A percentile compares a stretch with the other conserved stretches of the same genome.
These are phyloP conservation scores for Lamprologus ornatipinnis DNA, from an alignment of 2,113 vertebrate genomes.

Conservation along the genomic window DNA sequence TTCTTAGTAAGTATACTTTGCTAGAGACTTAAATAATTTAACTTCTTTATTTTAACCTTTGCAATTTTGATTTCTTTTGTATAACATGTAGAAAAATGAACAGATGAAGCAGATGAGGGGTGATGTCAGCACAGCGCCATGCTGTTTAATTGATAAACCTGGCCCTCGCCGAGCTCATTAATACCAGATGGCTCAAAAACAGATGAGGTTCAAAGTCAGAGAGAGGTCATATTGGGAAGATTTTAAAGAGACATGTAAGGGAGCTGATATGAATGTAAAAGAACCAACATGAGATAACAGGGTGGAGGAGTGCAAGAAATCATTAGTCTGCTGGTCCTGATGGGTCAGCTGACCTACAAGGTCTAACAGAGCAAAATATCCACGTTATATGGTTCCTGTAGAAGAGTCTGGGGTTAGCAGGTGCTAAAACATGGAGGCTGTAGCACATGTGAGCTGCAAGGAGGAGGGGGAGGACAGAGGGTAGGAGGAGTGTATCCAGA, in stretches of 20 bases:
- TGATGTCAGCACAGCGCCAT: slow-evolving; percentile 55
- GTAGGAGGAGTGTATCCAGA: not conserved
- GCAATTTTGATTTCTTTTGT: not conserved
- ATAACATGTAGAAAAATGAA: not conserved
- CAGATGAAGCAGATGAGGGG: slow-evolving; percentile 48
- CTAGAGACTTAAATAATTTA: not conserved
- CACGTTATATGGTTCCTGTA: slow-evolving; percentile 10
- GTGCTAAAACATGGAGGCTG: slow-evolving; percentile 58
- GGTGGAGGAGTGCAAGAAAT: not conserved
- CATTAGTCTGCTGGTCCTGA: slow-evolving; percentile 35
- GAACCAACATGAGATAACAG: not conserved
- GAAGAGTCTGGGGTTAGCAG: slow-evolving; percentile 28
- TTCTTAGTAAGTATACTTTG: not conserved
- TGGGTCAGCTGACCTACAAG: slow-evolving; percentile 6
- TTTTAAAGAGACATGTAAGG: not conserved
- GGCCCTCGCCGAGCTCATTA: not conserved
- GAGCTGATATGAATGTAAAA: not conserved
- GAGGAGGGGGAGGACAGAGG: not conserved
- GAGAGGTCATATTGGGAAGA: not conserved
- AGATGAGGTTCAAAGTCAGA: slow-evolving; percentile 6
- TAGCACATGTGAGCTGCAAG: slow-evolving; percentile 31
- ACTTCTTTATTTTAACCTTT: not conserved
- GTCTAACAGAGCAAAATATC: not conserved
- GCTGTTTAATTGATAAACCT: slow-evolving; percentile 25
- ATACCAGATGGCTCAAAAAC: not conserved